These are phyloP conservation scores for Micropoecilia bifurca DNA, from an alignment of 2,797 vertebrate genomes.

Conservation along the genomic window DNA sequence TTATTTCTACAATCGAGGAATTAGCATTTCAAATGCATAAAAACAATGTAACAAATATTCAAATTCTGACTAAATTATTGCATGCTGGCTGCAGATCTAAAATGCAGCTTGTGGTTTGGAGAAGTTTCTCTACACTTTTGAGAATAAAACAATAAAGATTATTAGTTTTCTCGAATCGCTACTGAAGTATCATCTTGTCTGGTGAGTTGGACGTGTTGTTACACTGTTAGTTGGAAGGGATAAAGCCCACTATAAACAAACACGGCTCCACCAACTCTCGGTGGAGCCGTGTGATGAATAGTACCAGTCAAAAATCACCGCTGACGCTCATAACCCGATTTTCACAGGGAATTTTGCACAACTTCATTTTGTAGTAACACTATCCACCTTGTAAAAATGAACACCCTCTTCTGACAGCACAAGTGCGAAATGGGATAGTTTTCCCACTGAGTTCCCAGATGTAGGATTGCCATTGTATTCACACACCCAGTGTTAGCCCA, in stretches of 20 bases:
- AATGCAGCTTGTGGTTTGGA: no score
- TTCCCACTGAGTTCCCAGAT: conserved; percentile 84
- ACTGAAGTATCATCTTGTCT: neutral
- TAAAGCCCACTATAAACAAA: conserved; percentile 64
- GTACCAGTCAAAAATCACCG: conserved; percentile 67
- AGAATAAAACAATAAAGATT: neutral
- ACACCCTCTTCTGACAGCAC: conserved; percentile 74
- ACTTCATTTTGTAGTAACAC: conserved; percentile 79
- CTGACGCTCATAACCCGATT: conserved; percentile 65
- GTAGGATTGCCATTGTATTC: conserved; percentile 76
- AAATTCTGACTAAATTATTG: neutral
- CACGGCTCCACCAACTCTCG: conserved; percentile 56
- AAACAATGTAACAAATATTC: neutral
- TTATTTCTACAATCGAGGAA: neutral
- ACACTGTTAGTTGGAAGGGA: conserved; percentile 45
- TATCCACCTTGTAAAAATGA: conserved; percentile 79
- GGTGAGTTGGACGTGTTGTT: conserved; percentile 13
- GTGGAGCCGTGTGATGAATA: conserved; percentile 70
- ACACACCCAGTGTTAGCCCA: conserved; percentile 72
- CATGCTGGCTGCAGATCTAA: neutral
- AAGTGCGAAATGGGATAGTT: conserved; percentile 78
- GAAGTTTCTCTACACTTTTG: neutral
- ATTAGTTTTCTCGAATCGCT: neutral
- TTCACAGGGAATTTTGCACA: conserved; percentile 78
- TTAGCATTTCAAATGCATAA: neutral